Evolutionary conservation across 2,797 vertebrate genomes (phyloP).

Genomic region (Coracias cyanogaster): DNA sequence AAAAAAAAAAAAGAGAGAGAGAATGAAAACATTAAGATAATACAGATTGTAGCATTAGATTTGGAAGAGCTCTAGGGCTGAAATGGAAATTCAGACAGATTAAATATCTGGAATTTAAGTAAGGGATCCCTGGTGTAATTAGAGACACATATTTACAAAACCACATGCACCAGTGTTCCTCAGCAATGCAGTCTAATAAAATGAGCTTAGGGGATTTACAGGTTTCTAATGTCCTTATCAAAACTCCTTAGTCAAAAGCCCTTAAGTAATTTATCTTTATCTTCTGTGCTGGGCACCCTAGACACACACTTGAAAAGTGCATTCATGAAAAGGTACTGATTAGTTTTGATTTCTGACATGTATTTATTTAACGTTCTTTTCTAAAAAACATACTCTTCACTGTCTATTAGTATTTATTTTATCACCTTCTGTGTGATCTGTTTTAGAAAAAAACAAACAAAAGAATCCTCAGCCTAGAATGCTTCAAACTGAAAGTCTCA

Average conservation of each 20-base stretch:
- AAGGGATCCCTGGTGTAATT: not conserved
- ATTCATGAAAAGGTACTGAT: not conserved
- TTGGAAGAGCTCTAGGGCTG: not conserved
- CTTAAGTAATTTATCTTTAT: conserved; percentile 30
- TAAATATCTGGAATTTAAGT: not conserved
- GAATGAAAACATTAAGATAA: not conserved
- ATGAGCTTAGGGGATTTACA: conserved; percentile 6
- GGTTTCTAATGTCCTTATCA: conserved; percentile 49
- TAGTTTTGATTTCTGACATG: not conserved
- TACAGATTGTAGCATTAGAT: not conserved
- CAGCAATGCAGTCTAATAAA: not conserved
- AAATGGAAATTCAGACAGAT: not conserved
- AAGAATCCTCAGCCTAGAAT: not conserved
- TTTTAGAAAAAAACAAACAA: not conserved
- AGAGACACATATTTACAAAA: conserved; percentile 30
- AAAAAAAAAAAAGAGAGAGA: not conserved
- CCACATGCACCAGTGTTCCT: not conserved
- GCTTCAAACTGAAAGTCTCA: not conserved
- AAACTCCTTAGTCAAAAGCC: conserved; percentile 25
- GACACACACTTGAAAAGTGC: not conserved
- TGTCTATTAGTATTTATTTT: not conserved
- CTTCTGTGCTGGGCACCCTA: not conserved
- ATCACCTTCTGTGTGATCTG: not conserved
- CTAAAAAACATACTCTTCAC: not conserved
- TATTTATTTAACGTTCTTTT: not conserved